phyloP scores from a whole-genome alignment of 2,888 invertebrate species.

The Mythimna loreyi region DNA sequence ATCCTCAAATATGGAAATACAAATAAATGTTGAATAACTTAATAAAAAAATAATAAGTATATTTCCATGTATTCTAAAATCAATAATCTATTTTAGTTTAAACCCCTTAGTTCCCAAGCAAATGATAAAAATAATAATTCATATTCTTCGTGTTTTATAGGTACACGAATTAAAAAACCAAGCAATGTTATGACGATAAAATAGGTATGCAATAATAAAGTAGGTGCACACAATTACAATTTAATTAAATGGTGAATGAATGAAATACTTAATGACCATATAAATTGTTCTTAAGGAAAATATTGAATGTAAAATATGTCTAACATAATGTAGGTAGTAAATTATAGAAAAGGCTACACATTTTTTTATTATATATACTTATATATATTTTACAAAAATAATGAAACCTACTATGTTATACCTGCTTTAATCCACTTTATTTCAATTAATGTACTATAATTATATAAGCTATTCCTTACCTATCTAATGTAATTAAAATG shows the following conservation, averaged over 20 bases:
- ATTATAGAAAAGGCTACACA: not conserved
- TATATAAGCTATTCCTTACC: too few relatives aligned
- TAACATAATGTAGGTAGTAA: not conserved
- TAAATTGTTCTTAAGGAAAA: slow-evolving; percentile 25
- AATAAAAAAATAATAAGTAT: not conserved
- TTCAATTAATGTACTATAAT: too few relatives aligned
- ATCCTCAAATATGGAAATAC: slow-evolving; percentile 39
- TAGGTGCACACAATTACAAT: slow-evolving; percentile 16
- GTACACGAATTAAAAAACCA: not conserved
- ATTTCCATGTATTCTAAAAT: slow-evolving; percentile 1
- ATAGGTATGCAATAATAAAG: slow-evolving; percentile 15
- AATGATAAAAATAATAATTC: not conserved
- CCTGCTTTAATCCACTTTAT: too few relatives aligned
- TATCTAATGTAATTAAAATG: not conserved
- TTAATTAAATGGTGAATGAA: slow-evolving; percentile 19
- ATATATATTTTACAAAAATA: too few relatives aligned
- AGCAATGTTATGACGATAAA: not conserved
- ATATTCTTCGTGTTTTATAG: not conserved
- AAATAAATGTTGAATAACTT: slow-evolving; percentile 9
- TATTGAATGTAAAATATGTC: slow-evolving; percentile 4
- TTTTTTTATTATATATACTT: too few relatives aligned
- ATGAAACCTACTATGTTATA: too few relatives aligned
- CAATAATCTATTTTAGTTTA: not conserved
- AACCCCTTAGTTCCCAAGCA: not conserved
- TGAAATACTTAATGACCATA: slow-evolving; percentile 22